These are phyloP conservation scores for Troides aeacus DNA, from an alignment of 2,888 invertebrate species.

Conservation along the genomic window DNA sequence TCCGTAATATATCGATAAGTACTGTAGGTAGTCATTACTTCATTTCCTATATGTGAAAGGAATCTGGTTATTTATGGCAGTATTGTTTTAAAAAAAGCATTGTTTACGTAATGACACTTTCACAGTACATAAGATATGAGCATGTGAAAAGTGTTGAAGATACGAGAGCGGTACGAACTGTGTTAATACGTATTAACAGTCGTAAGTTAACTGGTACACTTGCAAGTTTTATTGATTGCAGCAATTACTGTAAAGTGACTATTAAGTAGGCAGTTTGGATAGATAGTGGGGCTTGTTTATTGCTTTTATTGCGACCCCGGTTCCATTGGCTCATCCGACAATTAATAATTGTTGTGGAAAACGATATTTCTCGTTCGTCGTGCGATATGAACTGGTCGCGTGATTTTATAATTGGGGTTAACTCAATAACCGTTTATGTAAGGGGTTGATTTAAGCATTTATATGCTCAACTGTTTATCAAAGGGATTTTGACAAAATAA, in stretches of 20 bases:
- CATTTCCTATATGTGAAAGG: too few species aligned
- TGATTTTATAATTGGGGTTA: constrained; percentile 64
- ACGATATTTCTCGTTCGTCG: constrained; percentile 65
- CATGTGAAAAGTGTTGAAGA: neutral
- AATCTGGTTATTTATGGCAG: too few species aligned
- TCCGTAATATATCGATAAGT: too few species aligned
- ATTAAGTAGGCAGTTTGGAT: constrained; percentile 54
- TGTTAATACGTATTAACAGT: constrained; percentile 30
- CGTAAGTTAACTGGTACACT: constrained; percentile 40
- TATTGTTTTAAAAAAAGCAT: neutral
- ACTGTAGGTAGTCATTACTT: too few species aligned
- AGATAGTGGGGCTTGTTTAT: constrained; percentile 62
- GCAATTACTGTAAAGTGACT: constrained; percentile 60
- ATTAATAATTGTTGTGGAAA: constrained; percentile 63
- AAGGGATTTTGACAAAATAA: constrained; percentile 2
- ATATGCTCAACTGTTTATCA: constrained; percentile 9
- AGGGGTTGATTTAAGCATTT: constrained; percentile 47
- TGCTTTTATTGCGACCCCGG: constrained; percentile 55
- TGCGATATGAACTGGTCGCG: constrained; percentile 60
- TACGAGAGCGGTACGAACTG: constrained; percentile 13
- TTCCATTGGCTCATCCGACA: constrained; percentile 54
- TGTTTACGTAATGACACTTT: neutral
- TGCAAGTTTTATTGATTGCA: constrained; percentile 47
- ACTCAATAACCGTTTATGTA: constrained; percentile 59
- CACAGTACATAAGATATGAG: neutral